phyloP scores from a whole-genome alignment of 2,797 vertebrate species.

The Sebastes iracundus region DNA sequence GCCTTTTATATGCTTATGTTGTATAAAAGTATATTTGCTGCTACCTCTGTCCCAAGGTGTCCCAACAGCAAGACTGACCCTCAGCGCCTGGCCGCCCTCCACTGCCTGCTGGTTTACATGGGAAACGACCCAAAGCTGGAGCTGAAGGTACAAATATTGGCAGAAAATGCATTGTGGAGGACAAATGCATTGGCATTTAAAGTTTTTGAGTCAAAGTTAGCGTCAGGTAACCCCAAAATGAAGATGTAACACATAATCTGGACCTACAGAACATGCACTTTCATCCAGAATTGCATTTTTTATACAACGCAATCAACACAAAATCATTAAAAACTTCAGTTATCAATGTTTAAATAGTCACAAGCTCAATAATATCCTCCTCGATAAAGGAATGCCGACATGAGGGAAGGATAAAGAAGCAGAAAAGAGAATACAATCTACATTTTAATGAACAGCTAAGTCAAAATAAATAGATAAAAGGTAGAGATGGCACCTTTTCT shows the following conservation, averaged over 20 bases:
- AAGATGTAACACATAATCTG: background rate
- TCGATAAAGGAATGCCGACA: background rate
- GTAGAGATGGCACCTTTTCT: background rate
- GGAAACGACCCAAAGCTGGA: conserved; percentile 78
- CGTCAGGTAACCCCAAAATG: background rate
- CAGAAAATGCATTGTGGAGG: background rate
- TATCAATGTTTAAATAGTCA: background rate
- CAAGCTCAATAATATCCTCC: conserved; percentile 22
- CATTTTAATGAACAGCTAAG: background rate
- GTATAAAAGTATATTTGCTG: conserved; percentile 40
- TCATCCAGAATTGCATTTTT: background rate
- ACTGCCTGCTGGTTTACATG: conserved; percentile 88
- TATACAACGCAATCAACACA: background rate
- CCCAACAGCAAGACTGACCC: conserved; percentile 74
- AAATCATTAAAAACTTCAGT: conserved; percentile 3
- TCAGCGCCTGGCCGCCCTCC: conserved; percentile 88
- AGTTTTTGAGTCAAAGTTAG: background rate
- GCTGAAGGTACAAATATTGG: conserved; percentile 71
- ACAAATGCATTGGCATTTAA: conserved; percentile 39
- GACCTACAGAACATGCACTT: background rate
- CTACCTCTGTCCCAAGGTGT: conserved; percentile 53
- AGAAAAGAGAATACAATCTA: background rate
- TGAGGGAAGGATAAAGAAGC: background rate
- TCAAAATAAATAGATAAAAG: background rate
- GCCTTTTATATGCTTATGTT: conserved; percentile 22